These are phyloP conservation scores for Netelia fuscicornis DNA, from an alignment of 2,888 invertebrate genomes.

Conservation along the genomic window DNA sequence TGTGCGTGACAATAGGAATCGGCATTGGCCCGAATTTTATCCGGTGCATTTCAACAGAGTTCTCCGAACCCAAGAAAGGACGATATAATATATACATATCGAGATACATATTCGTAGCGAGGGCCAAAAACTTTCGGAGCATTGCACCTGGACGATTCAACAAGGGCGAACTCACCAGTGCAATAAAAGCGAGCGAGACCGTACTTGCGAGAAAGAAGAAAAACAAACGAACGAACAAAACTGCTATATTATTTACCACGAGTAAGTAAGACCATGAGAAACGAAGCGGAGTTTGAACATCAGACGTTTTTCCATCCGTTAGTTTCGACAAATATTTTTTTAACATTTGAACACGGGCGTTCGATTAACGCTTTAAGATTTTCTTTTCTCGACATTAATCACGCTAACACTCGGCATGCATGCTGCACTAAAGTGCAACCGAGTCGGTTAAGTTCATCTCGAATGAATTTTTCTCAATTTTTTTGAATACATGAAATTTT, in stretches of 20 bases:
- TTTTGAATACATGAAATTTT: too few species aligned
- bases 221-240: conserved; percentile 33
- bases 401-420: too few species aligned
- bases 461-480: too few species aligned
- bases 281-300: conserved; percentile 49
- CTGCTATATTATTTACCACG: conserved; percentile 40
- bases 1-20: conserved; percentile 53
- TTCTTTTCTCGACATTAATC: too few species aligned
- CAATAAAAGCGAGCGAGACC: background rate
- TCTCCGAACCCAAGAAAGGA: conserved; percentile 48
- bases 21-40: conserved; percentile 56
- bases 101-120: conserved; percentile 12
- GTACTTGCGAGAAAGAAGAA: background rate
- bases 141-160: conserved; percentile 60
- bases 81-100: conserved; percentile 36
- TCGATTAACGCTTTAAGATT: too few species aligned
- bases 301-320: background rate
- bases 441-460: too few species aligned
- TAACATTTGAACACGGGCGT: too few species aligned
- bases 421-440: too few species aligned
- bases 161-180: conserved; percentile 37
- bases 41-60: conserved; percentile 12
- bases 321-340: too few species aligned
- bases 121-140: conserved; percentile 48
- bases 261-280: conserved; percentile 10